Percentiles rank a stretch among this genome's conserved stretches.
Evolutionary conservation across 30 jellyfish, hydroid and myxozoan species (phyloP).

Genomic region (Hydra vulgaris): DNA sequence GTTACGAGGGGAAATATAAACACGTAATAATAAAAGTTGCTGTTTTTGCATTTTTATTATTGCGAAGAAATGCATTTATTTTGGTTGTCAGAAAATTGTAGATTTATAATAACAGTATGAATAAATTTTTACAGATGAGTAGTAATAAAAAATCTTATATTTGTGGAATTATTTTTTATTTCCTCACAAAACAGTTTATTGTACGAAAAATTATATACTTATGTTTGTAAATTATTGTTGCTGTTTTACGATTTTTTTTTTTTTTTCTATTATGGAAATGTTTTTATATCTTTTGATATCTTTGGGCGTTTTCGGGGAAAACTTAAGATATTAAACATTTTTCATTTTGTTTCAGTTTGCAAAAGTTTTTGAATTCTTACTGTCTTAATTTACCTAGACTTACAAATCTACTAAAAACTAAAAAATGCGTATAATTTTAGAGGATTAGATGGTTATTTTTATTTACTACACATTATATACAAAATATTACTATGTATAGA

Average conservation of each 20-base stretch:
- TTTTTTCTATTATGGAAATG: background rate
- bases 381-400: too few species aligned
- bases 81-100: background rate
- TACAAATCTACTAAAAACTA: too few species aligned
- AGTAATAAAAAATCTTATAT: background rate
- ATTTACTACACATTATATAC: background rate
- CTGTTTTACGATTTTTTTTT: background rate
- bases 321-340: background rate
- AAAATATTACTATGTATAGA: background rate
- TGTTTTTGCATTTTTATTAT: too few species aligned
- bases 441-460: background rate
- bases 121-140: background rate
- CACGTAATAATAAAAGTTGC: background rate
- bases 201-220: background rate
- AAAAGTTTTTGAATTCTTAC: background rate
- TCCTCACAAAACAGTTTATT: background rate
- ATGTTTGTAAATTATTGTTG: background rate
- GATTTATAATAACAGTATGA: background rate
- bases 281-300: background rate
- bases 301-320: background rate
- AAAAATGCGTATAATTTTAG: background rate
- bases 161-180: background rate
- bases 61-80: background rate
- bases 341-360: background rate
- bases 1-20: background rate